Conservation (phyloP, 2,113 vertebrate genomes). For the Dendrocopos noguchii region DNA sequence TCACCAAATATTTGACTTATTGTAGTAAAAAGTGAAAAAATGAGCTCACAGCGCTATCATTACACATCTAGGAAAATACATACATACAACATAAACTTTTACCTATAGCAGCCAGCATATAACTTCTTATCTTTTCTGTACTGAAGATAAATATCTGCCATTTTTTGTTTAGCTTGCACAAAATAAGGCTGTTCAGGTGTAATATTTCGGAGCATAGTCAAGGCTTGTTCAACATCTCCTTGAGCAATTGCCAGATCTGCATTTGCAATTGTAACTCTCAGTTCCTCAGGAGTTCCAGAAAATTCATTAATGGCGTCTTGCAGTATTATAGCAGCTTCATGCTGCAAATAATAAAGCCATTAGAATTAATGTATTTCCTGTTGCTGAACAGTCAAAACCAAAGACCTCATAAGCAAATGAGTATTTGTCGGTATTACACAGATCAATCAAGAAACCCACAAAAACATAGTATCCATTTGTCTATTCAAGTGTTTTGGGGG, state of each 20-base stretch:
- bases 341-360: conserved; percentile 77
- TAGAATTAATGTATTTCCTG: not conserved
- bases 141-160: conserved; percentile 93
- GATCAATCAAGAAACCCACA: not conserved
- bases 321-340: conserved; percentile 94
- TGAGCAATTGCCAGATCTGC: conserved; percentile 90
- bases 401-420: not conserved
- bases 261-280: conserved; percentile 91
- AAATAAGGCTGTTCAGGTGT: conserved; percentile 93
- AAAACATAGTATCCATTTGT: not conserved
- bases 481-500: not conserved
- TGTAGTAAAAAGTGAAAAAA: not conserved
- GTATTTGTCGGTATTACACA: not conserved
- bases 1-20: not conserved
- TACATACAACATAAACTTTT: not conserved
- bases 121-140: conserved; percentile 93
- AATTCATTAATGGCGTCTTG: conserved; percentile 97
- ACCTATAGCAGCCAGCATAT: conserved; percentile 95
- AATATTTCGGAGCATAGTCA: conserved; percentile 90
- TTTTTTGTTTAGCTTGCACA: conserved; percentile 93
- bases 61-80: not conserved
- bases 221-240: conserved; percentile 88
- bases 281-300: conserved; percentile 91
- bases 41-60: not conserved
- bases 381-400: not conserved